Evolutionary conservation across 2,888 invertebrate genomes (phyloP).

Genomic region (Ormyrus pomaceus): DNA sequence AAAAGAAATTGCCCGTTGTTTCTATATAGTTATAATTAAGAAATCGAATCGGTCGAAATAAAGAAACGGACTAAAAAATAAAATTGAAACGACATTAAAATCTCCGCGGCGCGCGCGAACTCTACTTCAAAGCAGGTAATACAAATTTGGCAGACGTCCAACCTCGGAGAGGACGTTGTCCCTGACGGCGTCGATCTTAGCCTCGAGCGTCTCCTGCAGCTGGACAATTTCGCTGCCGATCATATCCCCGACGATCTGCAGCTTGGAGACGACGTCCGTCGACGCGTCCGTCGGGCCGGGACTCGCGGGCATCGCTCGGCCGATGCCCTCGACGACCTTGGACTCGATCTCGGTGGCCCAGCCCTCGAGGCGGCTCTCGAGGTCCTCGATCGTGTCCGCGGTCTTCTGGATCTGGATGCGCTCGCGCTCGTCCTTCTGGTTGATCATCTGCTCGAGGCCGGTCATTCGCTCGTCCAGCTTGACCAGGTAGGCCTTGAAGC

Average conservation of each 20-base stretch:
- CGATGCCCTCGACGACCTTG: constrained; percentile 74
- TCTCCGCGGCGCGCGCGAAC: too few relatives aligned
- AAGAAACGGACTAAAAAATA: too few relatives aligned
- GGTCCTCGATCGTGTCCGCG: constrained; percentile 78
- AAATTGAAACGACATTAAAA: too few relatives aligned
- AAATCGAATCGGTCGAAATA: too few relatives aligned
- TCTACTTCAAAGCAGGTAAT: not conserved
- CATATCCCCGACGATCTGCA: constrained; percentile 56
- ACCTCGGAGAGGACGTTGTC: constrained; percentile 39
- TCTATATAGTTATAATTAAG: too few relatives aligned
- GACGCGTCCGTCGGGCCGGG: not conserved
- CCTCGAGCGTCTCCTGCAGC: constrained; percentile 9
- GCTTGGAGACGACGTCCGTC: not conserved
- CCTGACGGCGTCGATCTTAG: constrained; percentile 16
- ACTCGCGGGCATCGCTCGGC: not conserved
- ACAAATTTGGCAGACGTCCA: not conserved
- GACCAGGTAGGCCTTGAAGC: constrained; percentile 84
- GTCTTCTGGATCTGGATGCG: constrained; percentile 81
- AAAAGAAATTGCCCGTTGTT: too few relatives aligned
- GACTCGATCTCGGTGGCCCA: constrained; percentile 75
- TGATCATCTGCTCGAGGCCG: constrained; percentile 85
- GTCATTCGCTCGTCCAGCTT: constrained; percentile 86
- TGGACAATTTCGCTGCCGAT: constrained; percentile 25
- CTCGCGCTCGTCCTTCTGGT: constrained; percentile 84
- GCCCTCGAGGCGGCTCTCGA: constrained; percentile 76